Evolutionary conservation across 1,140 invertebrate genomes (phyloP).

Genomic region (Neomicropteryx cornuta): DNA sequence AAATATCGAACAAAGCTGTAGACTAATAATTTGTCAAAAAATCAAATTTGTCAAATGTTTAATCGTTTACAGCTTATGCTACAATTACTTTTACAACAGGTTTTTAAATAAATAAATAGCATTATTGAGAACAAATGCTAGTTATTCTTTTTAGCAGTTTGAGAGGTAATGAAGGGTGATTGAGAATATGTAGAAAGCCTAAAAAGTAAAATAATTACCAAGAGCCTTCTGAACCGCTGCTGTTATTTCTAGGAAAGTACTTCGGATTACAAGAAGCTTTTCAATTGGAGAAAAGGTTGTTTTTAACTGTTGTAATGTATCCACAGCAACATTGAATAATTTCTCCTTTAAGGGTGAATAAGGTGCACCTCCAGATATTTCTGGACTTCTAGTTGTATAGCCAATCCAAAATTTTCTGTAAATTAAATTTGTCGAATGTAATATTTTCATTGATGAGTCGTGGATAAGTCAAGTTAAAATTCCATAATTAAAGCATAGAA

Average conservation of each 20-base stretch:
- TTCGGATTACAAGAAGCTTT: constrained; percentile 64
- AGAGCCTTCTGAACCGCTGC: constrained; percentile 47
- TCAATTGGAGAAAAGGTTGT: constrained; percentile 70
- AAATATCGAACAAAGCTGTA: no score
- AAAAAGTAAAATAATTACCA: constrained; percentile 22
- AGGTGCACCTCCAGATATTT: constrained; percentile 20
- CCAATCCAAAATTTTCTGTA: constrained; percentile 37
- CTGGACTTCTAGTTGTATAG: constrained; percentile 14
- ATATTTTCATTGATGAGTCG: constrained; percentile 3
- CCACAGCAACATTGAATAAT: constrained; percentile 53
- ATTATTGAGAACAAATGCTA: no score
- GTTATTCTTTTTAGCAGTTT: no score
- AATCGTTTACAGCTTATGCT: no score
- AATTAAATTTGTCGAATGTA: constrained; percentile 6
- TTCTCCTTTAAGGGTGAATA: constrained; percentile 36
- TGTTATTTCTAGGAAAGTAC: constrained; percentile 69
- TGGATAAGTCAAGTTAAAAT: constrained; percentile 6
- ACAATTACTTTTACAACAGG: no score
- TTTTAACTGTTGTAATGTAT: constrained; percentile 64
- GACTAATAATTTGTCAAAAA: no score
- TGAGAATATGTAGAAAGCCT: no score
- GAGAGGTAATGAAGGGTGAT: no score
- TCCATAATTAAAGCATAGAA: not conserved
- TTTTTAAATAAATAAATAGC: no score
- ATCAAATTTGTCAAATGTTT: no score